Conservation (phyloP, 1,140 invertebrate genomes). For the Eciton burchellii region DNA sequence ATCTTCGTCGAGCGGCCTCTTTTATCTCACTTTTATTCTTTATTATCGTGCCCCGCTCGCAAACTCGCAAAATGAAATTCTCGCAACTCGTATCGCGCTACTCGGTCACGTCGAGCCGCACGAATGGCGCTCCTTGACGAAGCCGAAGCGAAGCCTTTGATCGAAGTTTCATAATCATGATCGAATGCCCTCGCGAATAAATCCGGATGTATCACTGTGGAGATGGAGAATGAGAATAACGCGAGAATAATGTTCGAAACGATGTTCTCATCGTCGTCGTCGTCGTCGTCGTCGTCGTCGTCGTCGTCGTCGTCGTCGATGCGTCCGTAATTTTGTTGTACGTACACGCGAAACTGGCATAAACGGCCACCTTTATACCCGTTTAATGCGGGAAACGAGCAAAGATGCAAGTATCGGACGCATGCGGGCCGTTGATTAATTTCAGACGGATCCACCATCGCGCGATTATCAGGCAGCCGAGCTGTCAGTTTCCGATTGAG, state of each 20-base stretch:
- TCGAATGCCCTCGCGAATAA: not conserved
- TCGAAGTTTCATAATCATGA: conserved; percentile 35
- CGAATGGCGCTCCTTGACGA: no score
- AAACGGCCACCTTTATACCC: not conserved
- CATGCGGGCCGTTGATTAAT: conserved; percentile 6
- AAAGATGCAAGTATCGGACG: not conserved
- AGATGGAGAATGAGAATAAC: no score
- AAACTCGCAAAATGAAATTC: not conserved
- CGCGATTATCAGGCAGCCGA: not conserved
- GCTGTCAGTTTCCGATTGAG: conserved; percentile 44
- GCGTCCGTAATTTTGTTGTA: not conserved
- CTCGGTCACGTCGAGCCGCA: not conserved
- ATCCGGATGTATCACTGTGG: no score
- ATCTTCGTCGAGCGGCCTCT: not conserved
- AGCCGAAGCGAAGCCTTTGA: no score
- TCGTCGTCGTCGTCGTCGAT: not conserved
- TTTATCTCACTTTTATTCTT: not conserved
- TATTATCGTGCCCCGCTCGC: not conserved
- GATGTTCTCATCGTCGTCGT: not conserved
- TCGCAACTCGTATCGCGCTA: not conserved
- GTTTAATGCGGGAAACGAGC: not conserved
- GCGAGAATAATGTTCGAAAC: not conserved
- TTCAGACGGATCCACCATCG: not conserved
- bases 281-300: not conserved
- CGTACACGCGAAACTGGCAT: not conserved